Evolutionary conservation across 2,797 vertebrate species (phyloP).

Genomic region (Sciurus vulgaris): DNA sequence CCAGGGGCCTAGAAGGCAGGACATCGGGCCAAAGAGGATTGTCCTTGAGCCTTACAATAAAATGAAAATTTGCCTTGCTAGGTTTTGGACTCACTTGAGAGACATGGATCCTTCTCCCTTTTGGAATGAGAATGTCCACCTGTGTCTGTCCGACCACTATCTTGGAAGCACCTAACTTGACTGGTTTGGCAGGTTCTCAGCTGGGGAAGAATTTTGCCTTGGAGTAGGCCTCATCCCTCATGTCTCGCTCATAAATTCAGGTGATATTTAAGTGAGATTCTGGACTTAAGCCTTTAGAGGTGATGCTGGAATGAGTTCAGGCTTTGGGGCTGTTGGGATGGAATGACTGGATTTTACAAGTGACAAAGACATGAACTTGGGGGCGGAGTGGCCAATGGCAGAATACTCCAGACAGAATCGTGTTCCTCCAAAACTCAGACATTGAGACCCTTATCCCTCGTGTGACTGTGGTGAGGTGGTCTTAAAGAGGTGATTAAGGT

Average conservation of each 20-base stretch:
- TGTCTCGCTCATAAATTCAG: not conserved
- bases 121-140: not conserved
- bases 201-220: not conserved
- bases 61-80: not conserved
- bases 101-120: not conserved
- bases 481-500: not conserved
- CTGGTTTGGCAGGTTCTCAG: not conserved
- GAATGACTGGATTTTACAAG: not conserved
- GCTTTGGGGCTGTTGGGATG: not conserved
- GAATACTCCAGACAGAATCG: not conserved
- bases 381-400: not conserved
- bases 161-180: not conserved
- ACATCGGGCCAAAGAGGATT: not conserved
- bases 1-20: not conserved
- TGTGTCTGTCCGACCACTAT: not conserved
- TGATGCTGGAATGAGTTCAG: not conserved
- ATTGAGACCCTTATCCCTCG: not conserved
- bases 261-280: slow-evolving; percentile 12
- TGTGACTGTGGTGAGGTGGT: not conserved
- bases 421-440: not conserved
- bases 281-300: not conserved
- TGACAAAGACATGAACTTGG: not conserved
- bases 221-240: not conserved
- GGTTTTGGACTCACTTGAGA: not conserved
- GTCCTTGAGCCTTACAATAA: not conserved